Conservation (phyloP, 1,140 invertebrate genomes). For the Nautilus pompilius region DNA sequence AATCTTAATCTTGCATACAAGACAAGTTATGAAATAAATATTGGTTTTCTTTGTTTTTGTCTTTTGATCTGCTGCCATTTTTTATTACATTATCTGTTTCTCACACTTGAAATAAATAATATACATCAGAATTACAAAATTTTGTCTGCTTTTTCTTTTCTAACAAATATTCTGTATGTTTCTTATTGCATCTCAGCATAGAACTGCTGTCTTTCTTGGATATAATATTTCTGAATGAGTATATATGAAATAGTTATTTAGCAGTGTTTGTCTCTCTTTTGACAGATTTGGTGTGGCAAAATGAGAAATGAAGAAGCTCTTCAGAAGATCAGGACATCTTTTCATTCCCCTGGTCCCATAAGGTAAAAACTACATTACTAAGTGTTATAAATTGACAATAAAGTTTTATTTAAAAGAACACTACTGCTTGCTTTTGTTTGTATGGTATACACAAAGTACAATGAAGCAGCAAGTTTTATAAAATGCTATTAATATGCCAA, state of each 20-base stretch:
- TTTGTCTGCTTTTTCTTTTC: neutral
- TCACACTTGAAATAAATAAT: neutral
- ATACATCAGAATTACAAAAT: neutral
- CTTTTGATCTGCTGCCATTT: no score
- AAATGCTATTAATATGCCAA: neutral
- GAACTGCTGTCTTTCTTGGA: neutral
- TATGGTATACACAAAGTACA: neutral
- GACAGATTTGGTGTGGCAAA: slow-evolving; percentile 90
- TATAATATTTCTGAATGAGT: neutral
- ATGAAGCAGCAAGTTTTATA: neutral
- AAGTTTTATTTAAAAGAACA: neutral
- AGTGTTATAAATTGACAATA: neutral
- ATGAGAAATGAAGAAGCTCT: slow-evolving; percentile 94
- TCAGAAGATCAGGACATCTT: slow-evolving; percentile 89
- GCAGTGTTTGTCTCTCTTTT: slow-evolving; percentile 4
- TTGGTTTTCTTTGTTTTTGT: no score
- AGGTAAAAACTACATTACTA: slow-evolving; percentile 60
- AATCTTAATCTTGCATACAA: no score
- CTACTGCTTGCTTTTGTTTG: neutral
- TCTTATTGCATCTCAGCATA: neutral
- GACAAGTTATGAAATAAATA: no score
- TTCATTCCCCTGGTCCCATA: slow-evolving; percentile 91
- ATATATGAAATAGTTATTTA: neutral
- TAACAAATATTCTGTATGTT: neutral
- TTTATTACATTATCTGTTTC: no score